Conservation (phyloP, 2,888 invertebrate species). For the Matsumyia berberina region DNA sequence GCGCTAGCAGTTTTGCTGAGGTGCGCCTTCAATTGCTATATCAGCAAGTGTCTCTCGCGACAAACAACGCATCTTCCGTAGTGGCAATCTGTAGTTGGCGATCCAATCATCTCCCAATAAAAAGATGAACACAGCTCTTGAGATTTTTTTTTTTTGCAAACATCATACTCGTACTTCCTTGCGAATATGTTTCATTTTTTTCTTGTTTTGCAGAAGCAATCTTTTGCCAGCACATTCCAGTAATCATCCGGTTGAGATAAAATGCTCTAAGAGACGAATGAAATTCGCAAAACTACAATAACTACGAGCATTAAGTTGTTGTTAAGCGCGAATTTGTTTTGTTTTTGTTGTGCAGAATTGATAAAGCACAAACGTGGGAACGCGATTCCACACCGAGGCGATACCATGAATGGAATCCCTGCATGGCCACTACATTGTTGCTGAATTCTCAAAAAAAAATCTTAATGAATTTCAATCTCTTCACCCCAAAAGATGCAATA, state of each 20-base stretch:
- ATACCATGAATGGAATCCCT: slow-evolving; percentile 22
- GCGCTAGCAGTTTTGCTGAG: no score
- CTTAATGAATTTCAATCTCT: background rate
- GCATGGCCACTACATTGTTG: background rate
- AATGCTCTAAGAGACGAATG: slow-evolving; percentile 40
- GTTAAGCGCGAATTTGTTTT: slow-evolving; percentile 39
- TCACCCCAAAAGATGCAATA: background rate
- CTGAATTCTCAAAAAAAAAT: background rate
- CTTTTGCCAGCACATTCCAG: slow-evolving; percentile 49
- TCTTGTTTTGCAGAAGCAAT: slow-evolving; percentile 23
- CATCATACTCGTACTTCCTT: slow-evolving; percentile 5
- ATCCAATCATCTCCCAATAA: no score
- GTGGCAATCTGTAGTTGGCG: no score
- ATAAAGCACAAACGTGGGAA: slow-evolving; percentile 44
- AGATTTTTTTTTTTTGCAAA: background rate
- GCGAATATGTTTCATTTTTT: background rate
- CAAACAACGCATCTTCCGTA: no score
- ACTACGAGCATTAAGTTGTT: slow-evolving; percentile 44
- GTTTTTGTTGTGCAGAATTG: slow-evolving; percentile 26
- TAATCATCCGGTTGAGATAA: slow-evolving; percentile 73
- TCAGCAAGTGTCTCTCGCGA: no score
- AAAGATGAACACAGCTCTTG: background rate
- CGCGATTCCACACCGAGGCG: background rate
- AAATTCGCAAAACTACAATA: slow-evolving; percentile 46
- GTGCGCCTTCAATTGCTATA: no score